Evolutionary conservation across 2,113 vertebrate species (phyloP).

Genomic region (Thunnus thynnus): DNA sequence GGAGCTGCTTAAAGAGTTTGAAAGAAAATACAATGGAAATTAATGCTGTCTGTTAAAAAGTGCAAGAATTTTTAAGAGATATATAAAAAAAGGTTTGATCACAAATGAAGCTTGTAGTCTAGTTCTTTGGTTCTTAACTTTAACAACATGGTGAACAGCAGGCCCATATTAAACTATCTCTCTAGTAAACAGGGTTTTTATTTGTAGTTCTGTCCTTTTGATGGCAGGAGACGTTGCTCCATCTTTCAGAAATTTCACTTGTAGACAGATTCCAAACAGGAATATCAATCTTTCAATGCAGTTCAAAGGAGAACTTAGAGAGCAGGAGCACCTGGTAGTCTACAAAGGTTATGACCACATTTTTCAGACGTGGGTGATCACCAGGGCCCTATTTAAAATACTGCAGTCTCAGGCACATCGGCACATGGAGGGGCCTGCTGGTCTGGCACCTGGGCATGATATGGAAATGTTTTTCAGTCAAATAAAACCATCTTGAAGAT

Average conservation of each 20-base stretch:
- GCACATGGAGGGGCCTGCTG: neutral
- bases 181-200: neutral
- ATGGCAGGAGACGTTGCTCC: neutral
- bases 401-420: neutral
- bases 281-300: neutral
- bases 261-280: neutral
- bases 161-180: neutral
- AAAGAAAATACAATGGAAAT: neutral
- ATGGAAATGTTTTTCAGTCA: neutral
- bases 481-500: neutral
- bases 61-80: neutral
- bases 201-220: neutral
- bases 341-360: conserved; percentile 12
- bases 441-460: neutral
- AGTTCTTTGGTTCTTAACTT: neutral
- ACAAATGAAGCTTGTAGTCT: neutral
- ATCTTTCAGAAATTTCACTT: neutral
- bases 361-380: neutral
- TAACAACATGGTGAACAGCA: too few species aligned
- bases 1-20: neutral
- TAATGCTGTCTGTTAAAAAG: neutral
- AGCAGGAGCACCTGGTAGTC: conserved; percentile 15
- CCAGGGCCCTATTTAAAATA: neutral
- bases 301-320: neutral
- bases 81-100: neutral